A percentile compares a stretch with the other conserved stretches of the same genome.
Evolutionary conservation across 2,888 invertebrate genomes (phyloP).

Genomic region (Andrena bucephala): DNA sequence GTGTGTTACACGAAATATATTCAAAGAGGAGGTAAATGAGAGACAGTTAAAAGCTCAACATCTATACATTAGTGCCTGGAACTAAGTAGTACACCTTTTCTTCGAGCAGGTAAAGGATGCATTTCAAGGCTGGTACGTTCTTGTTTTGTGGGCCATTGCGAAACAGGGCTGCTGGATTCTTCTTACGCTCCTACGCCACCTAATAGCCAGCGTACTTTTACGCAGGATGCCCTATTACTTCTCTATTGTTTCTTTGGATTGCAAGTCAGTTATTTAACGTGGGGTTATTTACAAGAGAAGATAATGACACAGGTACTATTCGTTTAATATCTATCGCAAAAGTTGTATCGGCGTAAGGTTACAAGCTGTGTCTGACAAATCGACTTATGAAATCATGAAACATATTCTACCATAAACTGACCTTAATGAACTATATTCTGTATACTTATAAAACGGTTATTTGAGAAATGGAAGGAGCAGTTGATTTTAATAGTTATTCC

Average conservation of each 20-base stretch:
- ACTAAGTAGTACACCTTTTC: constrained; percentile 40
- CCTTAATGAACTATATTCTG: background rate
- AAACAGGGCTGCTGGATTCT: constrained; percentile 83
- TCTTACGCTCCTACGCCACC: constrained; percentile 76
- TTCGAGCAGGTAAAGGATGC: constrained; percentile 83
- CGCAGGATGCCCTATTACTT: constrained; percentile 88
- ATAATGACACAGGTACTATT: constrained; percentile 94
- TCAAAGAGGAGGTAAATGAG: constrained; percentile 90
- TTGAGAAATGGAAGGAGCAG: background rate
- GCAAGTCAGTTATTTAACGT: constrained; percentile 95
- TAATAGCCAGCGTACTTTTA: constrained; percentile 85
- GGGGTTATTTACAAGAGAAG: constrained; percentile 99
- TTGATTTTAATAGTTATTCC: background rate
- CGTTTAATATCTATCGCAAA: background rate
- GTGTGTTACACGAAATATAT: constrained; percentile 92
- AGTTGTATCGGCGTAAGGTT: background rate
- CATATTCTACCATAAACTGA: background rate
- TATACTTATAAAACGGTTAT: background rate
- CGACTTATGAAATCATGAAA: background rate
- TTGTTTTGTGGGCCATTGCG: constrained; percentile 86
- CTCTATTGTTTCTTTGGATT: constrained; percentile 94
- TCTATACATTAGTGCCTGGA: constrained; percentile 15
- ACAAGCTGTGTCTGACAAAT: background rate
- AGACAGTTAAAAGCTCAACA: background rate
- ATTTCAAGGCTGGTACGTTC: constrained; percentile 85